These are phyloP conservation scores for Mystacornis crossleyi DNA, from an alignment of 2,113 vertebrate species.

Conservation along the genomic window DNA sequence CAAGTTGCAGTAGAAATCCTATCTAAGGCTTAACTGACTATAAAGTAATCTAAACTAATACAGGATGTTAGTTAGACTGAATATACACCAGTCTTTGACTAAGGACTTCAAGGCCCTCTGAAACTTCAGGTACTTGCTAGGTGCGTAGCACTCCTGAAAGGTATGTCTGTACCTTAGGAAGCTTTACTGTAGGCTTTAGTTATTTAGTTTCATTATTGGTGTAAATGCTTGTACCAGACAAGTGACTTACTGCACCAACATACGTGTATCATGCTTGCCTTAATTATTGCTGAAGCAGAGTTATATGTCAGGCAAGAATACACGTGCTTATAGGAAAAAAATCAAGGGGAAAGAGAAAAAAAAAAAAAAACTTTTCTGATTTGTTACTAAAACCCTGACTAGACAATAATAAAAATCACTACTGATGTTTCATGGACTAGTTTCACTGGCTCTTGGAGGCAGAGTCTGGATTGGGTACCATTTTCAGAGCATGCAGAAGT, in stretches of 20 bases:
- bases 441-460: background rate
- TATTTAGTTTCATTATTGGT: background rate
- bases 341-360: background rate
- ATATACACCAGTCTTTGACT: background rate
- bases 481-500: background rate
- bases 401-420: background rate
- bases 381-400: background rate
- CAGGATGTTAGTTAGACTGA: background rate
- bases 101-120: background rate
- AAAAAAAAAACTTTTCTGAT: background rate
- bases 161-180: background rate
- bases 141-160: background rate
- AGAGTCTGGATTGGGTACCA: background rate
- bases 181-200: background rate
- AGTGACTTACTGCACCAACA: background rate
- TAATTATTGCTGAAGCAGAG: background rate
- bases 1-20: background rate
- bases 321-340: background rate
- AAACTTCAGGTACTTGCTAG: background rate
- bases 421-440: rapidly evolving
- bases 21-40: background rate
- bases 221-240: background rate
- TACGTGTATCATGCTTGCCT: background rate
- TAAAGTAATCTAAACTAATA: background rate
- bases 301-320: background rate